These are phyloP conservation scores for Chymomyza amoena DNA, from an alignment of 2,888 invertebrate genomes.

Conservation along the genomic window DNA sequence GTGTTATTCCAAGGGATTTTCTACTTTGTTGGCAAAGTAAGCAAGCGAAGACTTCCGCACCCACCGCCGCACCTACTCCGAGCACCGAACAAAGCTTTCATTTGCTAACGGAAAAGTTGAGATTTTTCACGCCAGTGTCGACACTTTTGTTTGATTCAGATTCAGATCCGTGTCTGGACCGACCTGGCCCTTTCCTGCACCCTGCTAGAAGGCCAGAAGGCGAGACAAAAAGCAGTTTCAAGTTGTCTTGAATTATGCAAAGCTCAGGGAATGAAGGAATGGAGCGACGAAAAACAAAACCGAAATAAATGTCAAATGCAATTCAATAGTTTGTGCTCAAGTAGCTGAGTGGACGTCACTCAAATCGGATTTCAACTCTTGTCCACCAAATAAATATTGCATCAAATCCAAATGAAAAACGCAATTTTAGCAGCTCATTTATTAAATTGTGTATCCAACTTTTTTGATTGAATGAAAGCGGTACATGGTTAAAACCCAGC, in stretches of 20 bases:
- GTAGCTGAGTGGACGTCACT: slow-evolving; percentile 36
- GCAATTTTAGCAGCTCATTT: background rate
- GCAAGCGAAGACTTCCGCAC: slow-evolving; percentile 33
- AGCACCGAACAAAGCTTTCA: slow-evolving; percentile 51
- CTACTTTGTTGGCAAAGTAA: slow-evolving; percentile 75
- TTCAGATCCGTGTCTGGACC: slow-evolving; percentile 51
- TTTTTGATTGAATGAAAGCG: background rate
- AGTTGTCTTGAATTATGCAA: slow-evolving; percentile 68
- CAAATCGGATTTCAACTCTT: slow-evolving; percentile 3
- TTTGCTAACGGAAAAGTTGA: slow-evolving; percentile 67
- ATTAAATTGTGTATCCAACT: background rate
- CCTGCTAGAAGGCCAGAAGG: background rate
- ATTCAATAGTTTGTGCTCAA: slow-evolving; percentile 72
- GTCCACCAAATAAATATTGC: background rate
- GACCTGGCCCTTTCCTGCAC: slow-evolving; percentile 27
- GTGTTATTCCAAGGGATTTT: slow-evolving; percentile 77
- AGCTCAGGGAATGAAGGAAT: slow-evolving; percentile 14
- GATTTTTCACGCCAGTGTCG: background rate
- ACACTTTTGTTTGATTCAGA: slow-evolving; percentile 57
- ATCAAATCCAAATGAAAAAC: background rate
- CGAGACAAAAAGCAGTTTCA: slow-evolving; percentile 25
- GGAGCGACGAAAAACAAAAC: slow-evolving; percentile 55
- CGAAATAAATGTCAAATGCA: slow-evolving; percentile 74
- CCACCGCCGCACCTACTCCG: slow-evolving; percentile 5
- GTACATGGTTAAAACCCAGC: background rate